Evolutionary conservation across 2,888 invertebrate genomes (phyloP).

Genomic region (Scaeva pyrastri): DNA sequence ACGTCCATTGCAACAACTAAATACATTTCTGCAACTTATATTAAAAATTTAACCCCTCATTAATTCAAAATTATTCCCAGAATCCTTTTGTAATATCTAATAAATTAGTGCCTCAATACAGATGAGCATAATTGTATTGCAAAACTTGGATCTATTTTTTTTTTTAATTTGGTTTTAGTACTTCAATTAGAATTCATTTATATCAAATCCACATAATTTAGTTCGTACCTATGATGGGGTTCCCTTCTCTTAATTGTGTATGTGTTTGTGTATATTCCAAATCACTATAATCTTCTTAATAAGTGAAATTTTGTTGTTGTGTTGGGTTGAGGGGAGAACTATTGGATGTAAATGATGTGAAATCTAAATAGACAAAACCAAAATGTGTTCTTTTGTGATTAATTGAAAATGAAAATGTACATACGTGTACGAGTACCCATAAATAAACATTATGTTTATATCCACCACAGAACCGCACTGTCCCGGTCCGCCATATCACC

Average conservation of each 20-base stretch:
- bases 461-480: no score
- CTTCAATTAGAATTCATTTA: constrained; percentile 6
- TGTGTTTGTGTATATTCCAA: not conserved
- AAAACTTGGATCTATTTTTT: no score
- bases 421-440: no score
- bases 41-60: not conserved
- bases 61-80: not conserved
- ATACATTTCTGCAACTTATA: not conserved
- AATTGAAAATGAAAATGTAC: no score
- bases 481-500: no score
- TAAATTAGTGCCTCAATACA: not conserved
- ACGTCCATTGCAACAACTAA: no score
- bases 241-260: not conserved
- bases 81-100: not conserved
- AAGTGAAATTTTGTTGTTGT: not conserved
- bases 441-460: not conserved
- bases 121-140: not conserved
- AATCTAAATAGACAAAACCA: not conserved
- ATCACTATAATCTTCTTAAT: not conserved
- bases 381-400: not conserved
- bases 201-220: no score
- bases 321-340: not conserved
- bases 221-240: no score
- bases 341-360: not conserved
- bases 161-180: not conserved